Percentiles rank a stretch among this genome's conserved stretches.
These are phyloP conservation scores for Salmo trutta DNA, from an alignment of 2,797 vertebrate genomes.

Conservation along the genomic window DNA sequence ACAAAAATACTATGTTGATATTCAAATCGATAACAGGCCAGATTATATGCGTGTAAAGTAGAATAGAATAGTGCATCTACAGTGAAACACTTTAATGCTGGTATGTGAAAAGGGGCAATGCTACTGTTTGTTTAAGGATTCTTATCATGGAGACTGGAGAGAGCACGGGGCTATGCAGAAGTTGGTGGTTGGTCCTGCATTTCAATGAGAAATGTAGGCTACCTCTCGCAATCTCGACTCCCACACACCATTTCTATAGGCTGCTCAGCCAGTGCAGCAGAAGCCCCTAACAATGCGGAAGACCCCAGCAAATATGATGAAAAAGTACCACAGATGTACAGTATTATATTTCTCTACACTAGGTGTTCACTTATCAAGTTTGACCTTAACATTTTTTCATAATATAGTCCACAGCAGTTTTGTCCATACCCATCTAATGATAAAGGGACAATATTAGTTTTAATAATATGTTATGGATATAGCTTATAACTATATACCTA, in stretches of 20 bases:
- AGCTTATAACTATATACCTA: neutral
- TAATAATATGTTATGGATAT: too few relatives aligned
- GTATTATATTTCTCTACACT: neutral
- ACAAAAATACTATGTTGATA: neutral
- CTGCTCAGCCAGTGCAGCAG: neutral
- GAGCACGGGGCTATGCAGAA: constrained; percentile 8
- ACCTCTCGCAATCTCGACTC: neutral
- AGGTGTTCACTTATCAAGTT: neutral
- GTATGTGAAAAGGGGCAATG: neutral
- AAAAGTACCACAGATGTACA: neutral
- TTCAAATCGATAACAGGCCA: neutral
- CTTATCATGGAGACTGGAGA: neutral
- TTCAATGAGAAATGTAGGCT: neutral
- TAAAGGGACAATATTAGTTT: neutral
- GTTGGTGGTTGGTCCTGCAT: constrained; percentile 11
- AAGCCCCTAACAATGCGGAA: neutral
- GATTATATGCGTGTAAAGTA: neutral
- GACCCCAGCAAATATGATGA: neutral
- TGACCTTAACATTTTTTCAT: neutral
- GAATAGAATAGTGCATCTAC: neutral
- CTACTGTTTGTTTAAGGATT: constrained; percentile 9
- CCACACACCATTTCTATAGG: neutral
- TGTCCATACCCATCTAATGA: neutral
- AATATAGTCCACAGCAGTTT: neutral
- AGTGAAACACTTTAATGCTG: neutral